Conservation (phyloP, 2,113 vertebrate genomes). For the Athene noctua region DNA sequence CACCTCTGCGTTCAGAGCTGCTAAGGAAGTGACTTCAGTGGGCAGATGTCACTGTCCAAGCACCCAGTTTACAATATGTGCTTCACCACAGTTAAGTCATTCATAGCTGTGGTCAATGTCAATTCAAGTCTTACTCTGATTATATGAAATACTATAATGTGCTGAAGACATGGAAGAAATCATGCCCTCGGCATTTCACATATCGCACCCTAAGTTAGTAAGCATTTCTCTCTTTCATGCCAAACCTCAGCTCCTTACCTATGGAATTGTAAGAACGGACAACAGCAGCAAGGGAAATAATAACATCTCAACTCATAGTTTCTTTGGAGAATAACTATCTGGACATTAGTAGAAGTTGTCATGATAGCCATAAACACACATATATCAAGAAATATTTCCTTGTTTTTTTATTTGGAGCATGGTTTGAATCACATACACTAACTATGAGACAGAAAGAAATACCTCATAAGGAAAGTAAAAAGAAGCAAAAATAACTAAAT, state of each 20-base stretch:
- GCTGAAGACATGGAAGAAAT: not conserved
- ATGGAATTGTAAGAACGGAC: not conserved
- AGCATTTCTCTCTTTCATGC: not conserved
- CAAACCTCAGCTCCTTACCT: not conserved
- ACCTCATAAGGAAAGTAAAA: not conserved
- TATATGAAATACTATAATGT: not conserved
- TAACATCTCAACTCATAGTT: not conserved
- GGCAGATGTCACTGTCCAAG: not conserved
- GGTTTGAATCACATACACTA: not conserved
- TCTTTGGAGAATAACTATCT: not conserved
- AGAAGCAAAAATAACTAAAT: not conserved
- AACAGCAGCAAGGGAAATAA: not conserved
- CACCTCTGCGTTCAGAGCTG: not conserved
- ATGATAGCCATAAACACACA: not conserved
- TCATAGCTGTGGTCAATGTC: not conserved
- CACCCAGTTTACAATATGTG: not conserved
- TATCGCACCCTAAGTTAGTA: not conserved
- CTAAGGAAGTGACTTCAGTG: not conserved
- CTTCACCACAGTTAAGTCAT: not conserved
- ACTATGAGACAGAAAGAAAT: not conserved
- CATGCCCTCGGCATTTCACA: not conserved
- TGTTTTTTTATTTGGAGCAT: not conserved
- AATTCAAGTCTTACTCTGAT: not conserved
- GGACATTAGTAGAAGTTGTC: not conserved
- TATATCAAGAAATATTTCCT: not conserved